These are phyloP conservation scores for Brachyopa scutellaris DNA, from an alignment of 2,888 invertebrate genomes.

Conservation along the genomic window DNA sequence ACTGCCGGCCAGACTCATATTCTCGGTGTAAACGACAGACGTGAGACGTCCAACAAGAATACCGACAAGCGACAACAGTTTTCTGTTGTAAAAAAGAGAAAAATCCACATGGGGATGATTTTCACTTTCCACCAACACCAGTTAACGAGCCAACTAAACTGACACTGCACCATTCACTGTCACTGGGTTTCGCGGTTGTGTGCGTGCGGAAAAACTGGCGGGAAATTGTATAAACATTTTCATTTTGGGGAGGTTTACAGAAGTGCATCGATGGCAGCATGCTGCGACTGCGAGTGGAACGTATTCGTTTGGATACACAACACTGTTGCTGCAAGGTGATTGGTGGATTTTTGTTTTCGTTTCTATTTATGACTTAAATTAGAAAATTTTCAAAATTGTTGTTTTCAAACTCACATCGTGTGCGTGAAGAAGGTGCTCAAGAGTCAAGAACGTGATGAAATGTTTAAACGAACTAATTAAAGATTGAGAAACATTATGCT, in stretches of 20 bases:
- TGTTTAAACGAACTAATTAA: too few species aligned
- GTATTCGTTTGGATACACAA: constrained; percentile 22
- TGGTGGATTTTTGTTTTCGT: too few species aligned
- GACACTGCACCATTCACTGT: constrained; percentile 18
- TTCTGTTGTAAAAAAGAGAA: constrained; percentile 48
- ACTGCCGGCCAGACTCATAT: constrained; percentile 60
- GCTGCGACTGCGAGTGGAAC: constrained; percentile 52
- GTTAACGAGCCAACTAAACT: constrained; percentile 49
- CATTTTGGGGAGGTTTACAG: constrained; percentile 20
- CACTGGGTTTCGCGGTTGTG: constrained; percentile 9
- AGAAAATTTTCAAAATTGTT: too few species aligned
- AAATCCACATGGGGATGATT: constrained; percentile 57
- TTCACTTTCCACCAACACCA: constrained; percentile 44
- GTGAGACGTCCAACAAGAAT: constrained; percentile 14
- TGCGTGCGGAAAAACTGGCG: constrained; percentile 59
- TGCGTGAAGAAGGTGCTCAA: too few species aligned
- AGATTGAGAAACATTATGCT: background rate
- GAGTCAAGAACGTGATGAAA: too few species aligned
- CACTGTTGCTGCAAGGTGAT: constrained; percentile 17
- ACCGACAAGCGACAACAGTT: constrained; percentile 32
- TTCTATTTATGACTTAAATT: too few species aligned
- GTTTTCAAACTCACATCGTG: too few species aligned
- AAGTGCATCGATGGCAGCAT: constrained; percentile 8
- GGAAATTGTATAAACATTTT: constrained; percentile 66
- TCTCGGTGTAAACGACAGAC: constrained; percentile 45